Percentiles rank a stretch among this genome's conserved stretches.
Evolutionary conservation across 2,113 vertebrate species (phyloP).

Genomic region (Pristiophorus japonicus): DNA sequence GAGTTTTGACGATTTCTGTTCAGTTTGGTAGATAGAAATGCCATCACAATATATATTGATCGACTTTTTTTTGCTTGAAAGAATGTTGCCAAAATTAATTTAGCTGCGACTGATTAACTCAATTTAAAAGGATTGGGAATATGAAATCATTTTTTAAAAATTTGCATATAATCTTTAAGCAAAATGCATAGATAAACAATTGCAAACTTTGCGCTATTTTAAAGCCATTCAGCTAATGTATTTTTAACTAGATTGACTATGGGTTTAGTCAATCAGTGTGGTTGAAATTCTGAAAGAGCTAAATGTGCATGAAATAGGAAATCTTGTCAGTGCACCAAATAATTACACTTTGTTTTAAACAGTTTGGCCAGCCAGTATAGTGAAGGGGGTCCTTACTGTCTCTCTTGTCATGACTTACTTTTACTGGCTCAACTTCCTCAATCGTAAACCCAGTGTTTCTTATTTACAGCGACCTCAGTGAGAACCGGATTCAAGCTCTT

Average conservation of each 20-base stretch:
- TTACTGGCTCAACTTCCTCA: background rate
- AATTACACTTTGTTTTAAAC: background rate
- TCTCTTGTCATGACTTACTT: too few relatives aligned
- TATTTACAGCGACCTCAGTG: constrained; percentile 82
- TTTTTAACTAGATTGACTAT: background rate
- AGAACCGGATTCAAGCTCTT: constrained; percentile 96
- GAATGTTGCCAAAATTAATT: background rate
- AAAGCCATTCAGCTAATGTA: background rate
- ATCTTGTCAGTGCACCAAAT: background rate
- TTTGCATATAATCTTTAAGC: background rate
- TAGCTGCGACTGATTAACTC: background rate
- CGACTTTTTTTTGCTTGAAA: background rate
- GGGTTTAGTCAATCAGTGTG: background rate
- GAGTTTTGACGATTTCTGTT: background rate
- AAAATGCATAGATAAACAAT: background rate
- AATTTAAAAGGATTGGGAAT: background rate
- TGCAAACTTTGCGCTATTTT: background rate
- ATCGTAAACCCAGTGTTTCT: constrained; percentile 39
- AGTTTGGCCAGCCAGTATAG: background rate
- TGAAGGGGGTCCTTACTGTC: background rate
- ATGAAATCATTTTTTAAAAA: background rate
- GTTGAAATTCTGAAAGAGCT: background rate
- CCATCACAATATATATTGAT: background rate
- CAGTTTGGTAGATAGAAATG: background rate
- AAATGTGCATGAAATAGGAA: background rate